Conservation (phyloP, 1,140 invertebrate genomes). For the Chelonus insularis region DNA sequence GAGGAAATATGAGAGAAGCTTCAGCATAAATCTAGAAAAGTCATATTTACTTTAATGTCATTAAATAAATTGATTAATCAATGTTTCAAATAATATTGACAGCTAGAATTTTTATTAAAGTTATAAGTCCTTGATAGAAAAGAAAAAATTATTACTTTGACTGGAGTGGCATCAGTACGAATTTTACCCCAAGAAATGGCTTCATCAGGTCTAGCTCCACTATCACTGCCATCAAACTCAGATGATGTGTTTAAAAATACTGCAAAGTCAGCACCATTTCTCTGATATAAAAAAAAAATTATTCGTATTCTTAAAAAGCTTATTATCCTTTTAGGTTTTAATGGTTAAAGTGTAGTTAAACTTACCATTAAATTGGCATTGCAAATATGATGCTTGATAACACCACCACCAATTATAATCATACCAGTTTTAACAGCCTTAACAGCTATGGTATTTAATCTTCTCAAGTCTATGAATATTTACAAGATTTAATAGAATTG, state of each 20-base stretch:
- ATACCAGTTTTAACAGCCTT: conserved; percentile 93
- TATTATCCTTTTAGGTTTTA: too few species aligned
- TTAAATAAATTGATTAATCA: too few species aligned
- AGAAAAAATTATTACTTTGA: conserved; percentile 88
- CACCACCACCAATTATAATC: conserved; percentile 94
- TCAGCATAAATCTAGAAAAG: conserved; percentile 86
- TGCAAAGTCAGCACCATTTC: conserved; percentile 97
- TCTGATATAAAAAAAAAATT: conserved; percentile 64
- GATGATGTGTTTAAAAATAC: conserved; percentile 97
- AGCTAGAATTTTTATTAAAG: too few species aligned
- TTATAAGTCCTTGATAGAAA: too few species aligned
- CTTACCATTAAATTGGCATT: conserved; percentile 94
- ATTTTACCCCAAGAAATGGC: conserved; percentile 99
- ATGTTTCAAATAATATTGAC: too few species aligned
- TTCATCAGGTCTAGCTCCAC: conserved; percentile 96
- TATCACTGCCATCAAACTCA: conserved; percentile 98
- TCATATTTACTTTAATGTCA: too few species aligned
- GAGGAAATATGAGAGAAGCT: conserved; percentile 92
- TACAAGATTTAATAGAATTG: neutral
- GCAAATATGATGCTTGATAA: conserved; percentile 99
- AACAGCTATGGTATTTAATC: conserved; percentile 94
- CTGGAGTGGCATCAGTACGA: conserved; percentile 81
- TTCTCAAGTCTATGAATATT: conserved; percentile 73
- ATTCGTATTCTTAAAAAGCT: neutral
- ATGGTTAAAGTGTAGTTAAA: too few species aligned